Evolutionary conservation across 2,113 vertebrate species (phyloP).

Genomic region (Cathartes aura): DNA sequence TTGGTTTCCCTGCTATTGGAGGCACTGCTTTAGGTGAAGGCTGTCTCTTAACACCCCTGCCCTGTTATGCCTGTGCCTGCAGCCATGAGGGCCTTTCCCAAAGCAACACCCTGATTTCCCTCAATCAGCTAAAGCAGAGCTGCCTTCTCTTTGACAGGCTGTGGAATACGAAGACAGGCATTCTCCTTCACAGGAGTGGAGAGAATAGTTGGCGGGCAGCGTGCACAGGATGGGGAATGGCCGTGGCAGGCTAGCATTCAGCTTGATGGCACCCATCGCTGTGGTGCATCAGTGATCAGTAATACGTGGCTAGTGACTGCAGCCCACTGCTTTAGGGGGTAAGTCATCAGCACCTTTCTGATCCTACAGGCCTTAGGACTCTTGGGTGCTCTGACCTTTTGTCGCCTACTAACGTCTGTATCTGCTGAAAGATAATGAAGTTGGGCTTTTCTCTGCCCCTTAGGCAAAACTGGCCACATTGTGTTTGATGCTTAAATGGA

Average conservation of each 20-base stretch:
- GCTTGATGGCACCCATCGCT: constrained; percentile 80
- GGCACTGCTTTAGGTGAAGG: not conserved
- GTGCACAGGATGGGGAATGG: constrained; percentile 82
- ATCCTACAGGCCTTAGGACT: not conserved
- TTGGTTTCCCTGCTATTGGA: not conserved
- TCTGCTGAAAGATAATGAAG: not conserved
- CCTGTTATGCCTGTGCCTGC: not conserved
- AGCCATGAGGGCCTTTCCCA: not conserved
- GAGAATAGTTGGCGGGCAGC: constrained; percentile 84
- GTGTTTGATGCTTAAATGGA: not conserved
- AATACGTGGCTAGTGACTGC: constrained; percentile 89
- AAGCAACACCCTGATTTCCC: not conserved
- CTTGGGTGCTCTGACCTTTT: not conserved
- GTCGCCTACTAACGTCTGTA: not conserved
- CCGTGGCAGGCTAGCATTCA: constrained; percentile 97
- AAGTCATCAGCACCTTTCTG: not conserved
- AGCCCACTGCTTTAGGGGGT: constrained; percentile 89
- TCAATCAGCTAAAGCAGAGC: not conserved
- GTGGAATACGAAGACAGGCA: constrained; percentile 69
- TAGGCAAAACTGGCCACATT: not conserved
- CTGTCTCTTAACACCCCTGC: not conserved
- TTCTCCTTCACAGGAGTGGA: constrained; percentile 62
- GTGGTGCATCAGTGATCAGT: constrained; percentile 90
- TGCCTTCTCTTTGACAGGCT: constrained; percentile 57
- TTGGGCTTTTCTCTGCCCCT: not conserved